Percentiles rank a stretch among this genome's conserved stretches.
Conservation (phyloP, 2,797 vertebrate genomes). For the Acomys russatus region DNA sequence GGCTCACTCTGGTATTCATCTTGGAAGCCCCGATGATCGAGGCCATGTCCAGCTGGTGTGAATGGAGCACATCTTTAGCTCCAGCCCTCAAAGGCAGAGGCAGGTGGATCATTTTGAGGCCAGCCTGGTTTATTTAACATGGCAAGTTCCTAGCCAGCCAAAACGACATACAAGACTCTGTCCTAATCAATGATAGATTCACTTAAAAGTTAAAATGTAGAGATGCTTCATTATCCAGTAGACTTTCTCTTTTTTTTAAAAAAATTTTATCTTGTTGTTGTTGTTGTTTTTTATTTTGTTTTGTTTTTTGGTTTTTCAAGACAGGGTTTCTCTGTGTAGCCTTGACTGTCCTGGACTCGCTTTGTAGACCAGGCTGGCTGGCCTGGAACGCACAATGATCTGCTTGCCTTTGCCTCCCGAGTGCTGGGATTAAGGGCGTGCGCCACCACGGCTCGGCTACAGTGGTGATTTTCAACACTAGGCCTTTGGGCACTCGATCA, state of each 20-base stretch:
- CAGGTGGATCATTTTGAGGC: too few relatives aligned
- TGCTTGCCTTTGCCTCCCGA: too few relatives aligned
- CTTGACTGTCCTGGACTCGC: too few relatives aligned
- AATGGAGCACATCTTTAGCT: neutral
- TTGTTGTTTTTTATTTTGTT: too few relatives aligned
- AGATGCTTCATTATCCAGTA: neutral
- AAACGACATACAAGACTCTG: neutral
- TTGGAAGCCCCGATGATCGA: neutral
- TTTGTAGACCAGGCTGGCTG: too few relatives aligned
- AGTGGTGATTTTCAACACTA: neutral
- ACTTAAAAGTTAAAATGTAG: constrained; percentile 22
- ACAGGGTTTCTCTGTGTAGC: too few relatives aligned
- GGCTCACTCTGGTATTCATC: neutral
- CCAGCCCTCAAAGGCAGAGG: neutral
- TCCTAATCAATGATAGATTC: neutral
- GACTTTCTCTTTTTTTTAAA: neutral
- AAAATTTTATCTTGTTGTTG: too few relatives aligned
- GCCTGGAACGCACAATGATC: too few relatives aligned
- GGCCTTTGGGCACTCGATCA: neutral
- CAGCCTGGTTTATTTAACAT: neutral
- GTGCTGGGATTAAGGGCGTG: too few relatives aligned
- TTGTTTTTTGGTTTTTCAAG: too few relatives aligned
- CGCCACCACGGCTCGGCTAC: neutral
- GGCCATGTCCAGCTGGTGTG: neutral
- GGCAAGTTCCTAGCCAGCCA: neutral